These are phyloP conservation scores for Anas platyrhynchos DNA, from an alignment of 2,113 vertebrate species.

Conservation along the genomic window DNA sequence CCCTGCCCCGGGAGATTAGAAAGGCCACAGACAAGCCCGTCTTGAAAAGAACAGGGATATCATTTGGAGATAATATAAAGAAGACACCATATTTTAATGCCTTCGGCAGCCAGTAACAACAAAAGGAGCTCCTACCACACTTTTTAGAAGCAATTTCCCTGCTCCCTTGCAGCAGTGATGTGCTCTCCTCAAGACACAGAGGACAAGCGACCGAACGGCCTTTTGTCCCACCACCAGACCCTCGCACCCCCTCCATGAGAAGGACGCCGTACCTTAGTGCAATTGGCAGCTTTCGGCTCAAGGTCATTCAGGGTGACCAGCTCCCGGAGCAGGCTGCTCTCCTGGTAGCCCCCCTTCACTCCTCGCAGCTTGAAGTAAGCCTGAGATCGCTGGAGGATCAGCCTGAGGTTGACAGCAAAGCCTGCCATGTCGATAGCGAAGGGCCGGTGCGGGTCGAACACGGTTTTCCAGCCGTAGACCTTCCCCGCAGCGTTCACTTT, in stretches of 20 bases:
- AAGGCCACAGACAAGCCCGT: neutral
- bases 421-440: slow-evolving; percentile 99
- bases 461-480: slow-evolving; percentile 97
- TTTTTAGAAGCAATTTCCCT: neutral
- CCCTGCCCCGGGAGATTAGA: neutral
- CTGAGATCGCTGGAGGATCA: slow-evolving; percentile 94
- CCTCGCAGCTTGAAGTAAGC: slow-evolving; percentile 98
- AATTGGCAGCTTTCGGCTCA: slow-evolving; percentile 98
- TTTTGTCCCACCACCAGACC: neutral
- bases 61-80: neutral
- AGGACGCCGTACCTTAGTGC: slow-evolving; percentile 89
- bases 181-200: neutral
- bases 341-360: slow-evolving; percentile 97
- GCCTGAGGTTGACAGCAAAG: slow-evolving; percentile 93
- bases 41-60: neutral
- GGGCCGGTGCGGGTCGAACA: slow-evolving; percentile 96
- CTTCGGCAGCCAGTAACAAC: neutral
- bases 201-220: fast-evolving
- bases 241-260: fast-evolving
- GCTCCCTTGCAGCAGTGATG: neutral
- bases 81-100: neutral
- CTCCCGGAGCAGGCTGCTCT: slow-evolving; percentile 95
- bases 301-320: slow-evolving; percentile 95
- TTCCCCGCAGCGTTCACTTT: slow-evolving; percentile 95
- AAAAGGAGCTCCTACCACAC: neutral